Conservation (phyloP, 2,888 invertebrate genomes). For the Erpobdella octoculata region DNA sequence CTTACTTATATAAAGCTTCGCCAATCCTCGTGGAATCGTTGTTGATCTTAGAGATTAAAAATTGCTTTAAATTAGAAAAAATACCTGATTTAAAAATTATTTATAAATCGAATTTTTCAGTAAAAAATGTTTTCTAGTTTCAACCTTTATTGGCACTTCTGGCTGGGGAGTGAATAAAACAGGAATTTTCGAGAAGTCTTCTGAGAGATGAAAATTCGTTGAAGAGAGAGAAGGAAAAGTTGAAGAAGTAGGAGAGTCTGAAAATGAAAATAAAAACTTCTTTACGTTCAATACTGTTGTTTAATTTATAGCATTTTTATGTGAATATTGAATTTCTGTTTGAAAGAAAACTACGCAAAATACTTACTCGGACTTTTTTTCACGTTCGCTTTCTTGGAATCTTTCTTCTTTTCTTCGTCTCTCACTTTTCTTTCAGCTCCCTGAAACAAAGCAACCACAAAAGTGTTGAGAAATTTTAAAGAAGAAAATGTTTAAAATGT, state of each 20-base stretch:
- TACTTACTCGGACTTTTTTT: neutral
- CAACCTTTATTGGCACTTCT: neutral
- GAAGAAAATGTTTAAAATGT: neutral
- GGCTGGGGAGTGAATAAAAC: neutral
- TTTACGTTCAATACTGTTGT: too few relatives aligned
- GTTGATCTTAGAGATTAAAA: too few relatives aligned
- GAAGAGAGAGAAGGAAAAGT: neutral
- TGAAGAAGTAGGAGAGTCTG: conserved; percentile 6
- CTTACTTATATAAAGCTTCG: too few relatives aligned
- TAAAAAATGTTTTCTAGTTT: too few relatives aligned
- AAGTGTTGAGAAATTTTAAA: too few relatives aligned
- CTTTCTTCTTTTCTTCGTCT: conserved; percentile 74
- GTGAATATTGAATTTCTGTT: too few relatives aligned
- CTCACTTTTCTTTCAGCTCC: conserved; percentile 96
- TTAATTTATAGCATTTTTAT: too few relatives aligned
- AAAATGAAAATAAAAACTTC: neutral
- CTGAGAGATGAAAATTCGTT: neutral
- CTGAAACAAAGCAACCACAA: too few relatives aligned
- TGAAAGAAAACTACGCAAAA: neutral
- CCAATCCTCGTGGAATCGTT: too few relatives aligned
- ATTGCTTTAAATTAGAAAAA: too few relatives aligned
- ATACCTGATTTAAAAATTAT: too few relatives aligned
- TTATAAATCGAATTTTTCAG: neutral
- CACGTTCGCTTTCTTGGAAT: conserved; percentile 27
- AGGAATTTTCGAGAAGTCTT: neutral